Evolutionary conservation across 2,888 invertebrate genomes (phyloP).

Genomic region (Drosophila mimica): DNA sequence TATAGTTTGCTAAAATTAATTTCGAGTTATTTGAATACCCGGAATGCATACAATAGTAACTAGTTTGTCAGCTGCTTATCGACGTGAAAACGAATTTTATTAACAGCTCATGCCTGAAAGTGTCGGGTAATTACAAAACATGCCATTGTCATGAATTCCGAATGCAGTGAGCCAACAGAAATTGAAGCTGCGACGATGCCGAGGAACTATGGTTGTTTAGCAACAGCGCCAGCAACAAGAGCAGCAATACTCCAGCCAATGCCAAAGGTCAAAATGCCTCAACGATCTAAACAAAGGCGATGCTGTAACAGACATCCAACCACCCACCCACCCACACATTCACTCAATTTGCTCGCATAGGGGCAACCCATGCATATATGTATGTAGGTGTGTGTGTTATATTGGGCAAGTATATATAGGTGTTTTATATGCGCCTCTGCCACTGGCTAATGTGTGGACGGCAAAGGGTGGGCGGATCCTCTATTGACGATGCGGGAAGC

Average conservation of each 20-base stretch:
- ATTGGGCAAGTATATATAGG: conserved; percentile 7
- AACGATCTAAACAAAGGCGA: conserved; percentile 11
- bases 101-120: conserved; percentile 57
- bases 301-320: conserved; percentile 13
- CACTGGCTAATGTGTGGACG: conserved; percentile 15
- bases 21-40: conserved; percentile 12
- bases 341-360: conserved; percentile 24
- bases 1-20: conserved; percentile 7
- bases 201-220: conserved; percentile 15
- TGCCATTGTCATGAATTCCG: conserved; percentile 51
- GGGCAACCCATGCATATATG: conserved; percentile 23
- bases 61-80: conserved; percentile 27
- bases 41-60: conserved; percentile 12
- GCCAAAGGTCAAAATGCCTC: conserved; percentile 53
- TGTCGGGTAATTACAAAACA: conserved; percentile 70
- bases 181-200: conserved; percentile 19
- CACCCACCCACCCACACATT: background rate
- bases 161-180: conserved; percentile 38
- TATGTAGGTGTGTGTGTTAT: background rate
- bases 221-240: conserved; percentile 14
- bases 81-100: conserved; percentile 66
- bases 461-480: background rate
- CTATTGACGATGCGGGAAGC: conserved; percentile 37
- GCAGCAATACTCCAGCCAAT: conserved; percentile 16
- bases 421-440: conserved; percentile 6